Base-by-base conservation (phyloP, 2,113 vertebrate species). In the Tetrax tetrax region DNA sequence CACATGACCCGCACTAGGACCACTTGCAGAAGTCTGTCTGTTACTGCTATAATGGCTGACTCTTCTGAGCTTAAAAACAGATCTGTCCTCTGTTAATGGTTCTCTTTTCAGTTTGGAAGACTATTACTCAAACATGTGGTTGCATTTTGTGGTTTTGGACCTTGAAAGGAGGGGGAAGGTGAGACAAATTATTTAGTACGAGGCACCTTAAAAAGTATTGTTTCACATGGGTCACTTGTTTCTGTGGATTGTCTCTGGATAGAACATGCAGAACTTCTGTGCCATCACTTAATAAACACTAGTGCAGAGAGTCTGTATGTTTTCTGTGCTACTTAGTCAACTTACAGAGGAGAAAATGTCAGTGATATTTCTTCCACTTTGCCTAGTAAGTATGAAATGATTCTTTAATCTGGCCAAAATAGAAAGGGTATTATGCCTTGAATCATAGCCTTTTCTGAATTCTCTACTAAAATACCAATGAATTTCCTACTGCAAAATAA, bases 131-230 rank as follows among this genome's bases (percentile, higher is more conserved):
- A 69, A 87, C 81, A 69, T 81, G 71, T 95, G 89, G 45, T 91
- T 96, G 77, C 33, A 61, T 89, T 95, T 94, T 78, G 80, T 85
- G 78, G 54, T 63, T 95, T 96, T 79, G 47, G 74, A 75, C 69
- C 31, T 18, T 31, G 27, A 48, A 41, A 93, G n/a, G 6, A 51
- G 14, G 20, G 48, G 56, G 54, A 70, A 75, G 65, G 57, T 84
- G 57, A 94, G 59, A 83, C 13, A 78, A 87, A 87, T 79, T 71
- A 75, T 89, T 92, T 45, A 72, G 65, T 50, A 33, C 15, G 72
- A 91, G 37, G 23, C 25, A 89, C 74, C 53, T 89, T 84, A 50
- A 27, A 45, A 92, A 90, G 53, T 43, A 81, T 74, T 93, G 14
- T 78, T 96, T 91, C 65, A 82, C 6, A 8, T 22, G 43, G 65